Conservation (phyloP, 2,797 vertebrate species). For the Garrulus glandarius region DNA sequence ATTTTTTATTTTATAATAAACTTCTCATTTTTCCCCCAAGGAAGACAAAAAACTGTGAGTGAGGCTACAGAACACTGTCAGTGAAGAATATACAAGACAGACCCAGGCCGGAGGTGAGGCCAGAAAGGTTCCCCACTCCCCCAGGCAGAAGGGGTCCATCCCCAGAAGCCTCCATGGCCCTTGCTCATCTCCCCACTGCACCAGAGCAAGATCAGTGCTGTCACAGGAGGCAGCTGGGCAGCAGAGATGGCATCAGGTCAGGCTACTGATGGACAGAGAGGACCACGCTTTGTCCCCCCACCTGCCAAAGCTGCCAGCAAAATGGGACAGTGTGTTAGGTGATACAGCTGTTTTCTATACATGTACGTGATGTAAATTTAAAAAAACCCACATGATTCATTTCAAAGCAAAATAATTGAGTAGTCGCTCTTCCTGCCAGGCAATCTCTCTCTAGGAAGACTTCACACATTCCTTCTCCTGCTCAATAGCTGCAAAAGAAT, state of each 20-base stretch:
- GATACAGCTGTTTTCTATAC: neutral
- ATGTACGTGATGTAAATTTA: neutral
- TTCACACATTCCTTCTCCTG: conserved; percentile 71
- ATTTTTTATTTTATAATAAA: conserved; percentile 62
- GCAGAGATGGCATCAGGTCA: neutral
- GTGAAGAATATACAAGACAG: neutral
- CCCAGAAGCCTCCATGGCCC: neutral
- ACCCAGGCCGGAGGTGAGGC: neutral
- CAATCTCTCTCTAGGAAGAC: conserved; percentile 61
- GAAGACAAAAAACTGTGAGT: conserved; percentile 54
- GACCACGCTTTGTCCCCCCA: neutral
- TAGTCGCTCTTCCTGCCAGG: neutral
- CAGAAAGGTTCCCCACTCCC: neutral
- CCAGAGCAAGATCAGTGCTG: neutral
- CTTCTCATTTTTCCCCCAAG: conserved; percentile 43
- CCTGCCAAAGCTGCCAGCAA: neutral
- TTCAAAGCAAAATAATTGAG: conserved; percentile 18
- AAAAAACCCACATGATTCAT: conserved; percentile 26
- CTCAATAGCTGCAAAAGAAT: conserved; percentile 62
- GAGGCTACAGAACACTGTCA: conserved; percentile 40
- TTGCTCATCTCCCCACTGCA: neutral
- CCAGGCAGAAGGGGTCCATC: neutral
- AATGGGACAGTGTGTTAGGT: neutral
- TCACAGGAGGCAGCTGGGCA: neutral
- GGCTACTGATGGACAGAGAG: neutral